Evolutionary conservation across 2,888 invertebrate species (phyloP).

Genomic region (Catocala fraxini): DNA sequence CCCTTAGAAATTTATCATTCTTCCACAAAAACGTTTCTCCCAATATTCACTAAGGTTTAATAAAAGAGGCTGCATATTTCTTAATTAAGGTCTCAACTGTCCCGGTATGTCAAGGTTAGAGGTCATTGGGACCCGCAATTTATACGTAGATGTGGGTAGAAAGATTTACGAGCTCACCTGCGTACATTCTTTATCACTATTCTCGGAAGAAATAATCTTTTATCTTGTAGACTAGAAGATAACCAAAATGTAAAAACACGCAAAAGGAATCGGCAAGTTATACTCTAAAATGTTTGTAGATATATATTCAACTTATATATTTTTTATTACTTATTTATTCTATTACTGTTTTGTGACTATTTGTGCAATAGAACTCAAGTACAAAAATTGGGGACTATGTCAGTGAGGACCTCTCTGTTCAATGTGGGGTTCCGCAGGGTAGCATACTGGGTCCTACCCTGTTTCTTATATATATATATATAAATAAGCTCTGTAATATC

Average conservation of each 20-base stretch:
- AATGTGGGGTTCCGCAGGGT: no score
- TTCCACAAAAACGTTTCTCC: neutral
- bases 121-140: constrained; percentile 45
- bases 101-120: constrained; percentile 35
- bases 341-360: no score
- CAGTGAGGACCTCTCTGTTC: no score
- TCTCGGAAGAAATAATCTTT: constrained; percentile 29
- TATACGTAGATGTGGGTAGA: constrained; percentile 53
- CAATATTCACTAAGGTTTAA: constrained; percentile 14
- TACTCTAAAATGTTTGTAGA: no score
- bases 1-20: neutral
- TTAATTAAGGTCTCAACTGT: constrained; percentile 41
- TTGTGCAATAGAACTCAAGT: no score
- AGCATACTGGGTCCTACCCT: no score
- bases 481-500: no score
- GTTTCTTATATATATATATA: no score
- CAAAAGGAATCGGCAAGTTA: neutral
- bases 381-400: no score
- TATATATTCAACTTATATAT: no score
- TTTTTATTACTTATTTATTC: no score
- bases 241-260: neutral
- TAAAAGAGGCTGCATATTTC: constrained; percentile 31
- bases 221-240: constrained; percentile 8
- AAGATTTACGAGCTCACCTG: constrained; percentile 52
- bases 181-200: constrained; percentile 37